Conservation (phyloP, 2,113 vertebrate species). For the Oxyruncus cristatus region DNA sequence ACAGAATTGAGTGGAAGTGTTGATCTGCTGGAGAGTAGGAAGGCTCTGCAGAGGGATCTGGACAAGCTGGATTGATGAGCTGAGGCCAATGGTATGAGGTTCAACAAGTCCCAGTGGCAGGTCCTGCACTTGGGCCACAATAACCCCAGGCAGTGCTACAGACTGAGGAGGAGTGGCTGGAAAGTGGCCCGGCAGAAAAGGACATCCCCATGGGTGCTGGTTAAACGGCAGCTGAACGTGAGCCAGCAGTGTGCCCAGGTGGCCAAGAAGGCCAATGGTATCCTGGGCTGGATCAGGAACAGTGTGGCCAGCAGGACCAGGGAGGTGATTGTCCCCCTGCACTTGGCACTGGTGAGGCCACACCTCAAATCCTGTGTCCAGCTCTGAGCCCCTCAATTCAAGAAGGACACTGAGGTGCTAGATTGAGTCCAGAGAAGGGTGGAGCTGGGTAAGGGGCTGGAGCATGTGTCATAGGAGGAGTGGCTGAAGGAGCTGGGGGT, state of each 20-base stretch:
- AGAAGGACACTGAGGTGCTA: not conserved
- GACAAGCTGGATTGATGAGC: not conserved
- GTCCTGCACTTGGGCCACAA: not conserved
- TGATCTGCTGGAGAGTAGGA: not conserved
- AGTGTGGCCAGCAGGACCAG: not conserved
- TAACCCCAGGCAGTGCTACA: accelerated
- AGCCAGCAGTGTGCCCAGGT: not conserved
- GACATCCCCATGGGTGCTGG: not conserved
- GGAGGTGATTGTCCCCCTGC: not conserved
- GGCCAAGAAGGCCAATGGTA: not conserved
- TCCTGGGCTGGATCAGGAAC: not conserved
- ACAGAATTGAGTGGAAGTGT: not conserved
- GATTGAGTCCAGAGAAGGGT: accelerated
- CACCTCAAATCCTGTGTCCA: accelerated
- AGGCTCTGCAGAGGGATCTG: not conserved
- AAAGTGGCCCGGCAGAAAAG: not conserved
- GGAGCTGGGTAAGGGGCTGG: not conserved
- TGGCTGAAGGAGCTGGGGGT: accelerated
- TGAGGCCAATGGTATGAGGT: accelerated
- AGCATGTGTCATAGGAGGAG: not conserved
- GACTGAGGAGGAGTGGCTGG: not conserved
- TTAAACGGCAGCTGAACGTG: accelerated
- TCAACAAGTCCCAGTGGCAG: accelerated
- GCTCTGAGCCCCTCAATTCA: accelerated
- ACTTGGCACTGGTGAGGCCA: accelerated